Evolutionary conservation across 2,797 vertebrate genomes (phyloP).

Genomic region (Ptychobarbus kaznakovi): DNA sequence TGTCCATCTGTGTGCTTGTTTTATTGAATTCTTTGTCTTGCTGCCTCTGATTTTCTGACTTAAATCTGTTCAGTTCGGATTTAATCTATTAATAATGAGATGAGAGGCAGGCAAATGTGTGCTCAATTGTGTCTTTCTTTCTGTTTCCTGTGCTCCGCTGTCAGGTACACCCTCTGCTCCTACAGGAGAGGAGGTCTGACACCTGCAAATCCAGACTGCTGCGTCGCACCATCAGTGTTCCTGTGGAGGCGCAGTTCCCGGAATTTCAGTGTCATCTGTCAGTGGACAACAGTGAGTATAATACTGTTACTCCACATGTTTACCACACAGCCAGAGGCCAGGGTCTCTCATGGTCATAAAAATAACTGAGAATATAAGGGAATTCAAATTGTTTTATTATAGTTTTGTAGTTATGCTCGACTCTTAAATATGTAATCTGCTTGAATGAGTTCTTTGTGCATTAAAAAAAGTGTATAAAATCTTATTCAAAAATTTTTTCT

Average conservation of each 20-base stretch:
- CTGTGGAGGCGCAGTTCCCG: conserved; percentile 80
- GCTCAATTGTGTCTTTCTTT: background rate
- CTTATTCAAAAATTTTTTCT: background rate
- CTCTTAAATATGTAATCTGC: background rate
- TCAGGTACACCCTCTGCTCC: conserved; percentile 66
- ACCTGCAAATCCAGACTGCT: conserved; percentile 75
- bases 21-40: background rate
- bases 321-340: background rate
- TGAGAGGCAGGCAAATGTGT: background rate
- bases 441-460: background rate
- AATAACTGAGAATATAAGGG: background rate
- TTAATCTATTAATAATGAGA: conserved; percentile 3
- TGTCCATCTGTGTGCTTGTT: background rate
- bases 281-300: conserved; percentile 76
- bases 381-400: background rate
- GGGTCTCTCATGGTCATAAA: background rate
- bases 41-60: background rate
- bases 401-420: background rate
- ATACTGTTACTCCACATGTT: background rate
- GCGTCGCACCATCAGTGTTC: conserved; percentile 84
- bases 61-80: background rate
- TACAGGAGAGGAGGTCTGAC: conserved; percentile 70
- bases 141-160: conserved; percentile 11
- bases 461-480: background rate
- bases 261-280: conserved; percentile 75